Conservation (phyloP, 2,888 invertebrate species). For the Habroteleia sp. region DNA sequence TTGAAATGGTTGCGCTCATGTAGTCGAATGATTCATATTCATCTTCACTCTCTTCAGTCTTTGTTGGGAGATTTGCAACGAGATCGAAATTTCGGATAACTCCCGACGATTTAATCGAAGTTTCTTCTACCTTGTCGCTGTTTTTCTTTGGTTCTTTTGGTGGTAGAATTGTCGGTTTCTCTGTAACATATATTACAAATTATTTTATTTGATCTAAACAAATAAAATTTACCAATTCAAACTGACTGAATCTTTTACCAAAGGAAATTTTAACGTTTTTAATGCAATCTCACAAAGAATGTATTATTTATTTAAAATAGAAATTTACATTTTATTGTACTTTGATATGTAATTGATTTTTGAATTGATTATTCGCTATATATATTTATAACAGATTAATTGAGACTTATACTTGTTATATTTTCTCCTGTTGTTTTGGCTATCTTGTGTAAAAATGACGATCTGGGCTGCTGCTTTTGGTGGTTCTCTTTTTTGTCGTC, state of each 20-base stretch:
- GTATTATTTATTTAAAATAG: too few relatives aligned
- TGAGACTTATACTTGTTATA: constrained; percentile 32
- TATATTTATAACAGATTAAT: too few relatives aligned
- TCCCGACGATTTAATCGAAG: constrained; percentile 68
- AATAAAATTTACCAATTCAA: too few relatives aligned
- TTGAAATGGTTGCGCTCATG: constrained; percentile 54
- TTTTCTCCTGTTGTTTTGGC: constrained; percentile 5
- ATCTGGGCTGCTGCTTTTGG: constrained; percentile 62
- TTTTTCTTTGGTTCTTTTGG: constrained; percentile 65
- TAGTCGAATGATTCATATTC: constrained; percentile 74
- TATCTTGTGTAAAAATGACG: constrained; percentile 71
- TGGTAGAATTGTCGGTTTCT: constrained; percentile 67
- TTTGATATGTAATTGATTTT: too few relatives aligned
- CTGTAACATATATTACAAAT: constrained; percentile 38
- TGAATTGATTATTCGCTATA: too few relatives aligned
- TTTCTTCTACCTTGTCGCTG: constrained; percentile 54
- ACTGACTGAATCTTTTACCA: too few relatives aligned
- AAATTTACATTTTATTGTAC: too few relatives aligned
- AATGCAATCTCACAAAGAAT: too few relatives aligned
- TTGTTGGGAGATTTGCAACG: constrained; percentile 75
- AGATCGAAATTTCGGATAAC: constrained; percentile 72
- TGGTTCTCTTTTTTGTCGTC: constrained; percentile 1
- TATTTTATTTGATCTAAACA: too few relatives aligned
- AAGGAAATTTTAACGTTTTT: too few relatives aligned
- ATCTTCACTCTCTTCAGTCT: constrained; percentile 75